Base-by-base conservation (phyloP, 2,797 vertebrate species). In the Sarcoramphus papa region DNA sequence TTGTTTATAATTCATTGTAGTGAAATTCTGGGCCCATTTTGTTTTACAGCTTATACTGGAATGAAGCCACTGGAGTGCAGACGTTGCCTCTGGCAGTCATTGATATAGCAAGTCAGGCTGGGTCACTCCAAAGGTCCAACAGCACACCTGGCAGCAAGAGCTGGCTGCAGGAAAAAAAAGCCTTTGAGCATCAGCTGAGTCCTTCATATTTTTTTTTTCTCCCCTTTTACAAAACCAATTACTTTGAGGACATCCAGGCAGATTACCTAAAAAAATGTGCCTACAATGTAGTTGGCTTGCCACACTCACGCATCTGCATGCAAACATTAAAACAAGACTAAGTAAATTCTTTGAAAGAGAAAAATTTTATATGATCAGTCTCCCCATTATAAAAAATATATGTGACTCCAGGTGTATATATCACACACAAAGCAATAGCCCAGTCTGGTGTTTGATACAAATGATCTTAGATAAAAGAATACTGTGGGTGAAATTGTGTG, bases 201-300 rank as follows among this genome's bases (percentile, higher is more conserved):
- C 59, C 56, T 74, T 56, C n/a, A 72, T 86, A 91, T 69, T 25
- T 13, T 54, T 62, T 77, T 75, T 53, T 47, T 31, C 90, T 88
- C 30, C 5, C 2, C 31, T 84, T 95, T 95, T 43, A 57, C 51
- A 89, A 94, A 95, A 91, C 73, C 63, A 81, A 56, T 92, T 97
- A 79, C 94, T 94, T 83, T 92, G 50, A 93, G 68, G 50, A 86
- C 45, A 89, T 41, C 47, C 56, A 47, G 28, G 31, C 14, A 79
- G 54, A 72, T 83, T 85, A 96, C 67, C 15, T 81, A 85, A 85
- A 86, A 95, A 90, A 14, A 35, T 63, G 35, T 69, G 37, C 73
- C 87, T 59, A 20, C 60, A 93, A 30, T 21, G 14, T 33, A 72
- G 47, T 54, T 94, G 77, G 14, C 16, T 94, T 69, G 37, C 37